These are phyloP conservation scores for Tenthredo distinguenda DNA, from an alignment of 2,888 invertebrate genomes.

Conservation along the genomic window DNA sequence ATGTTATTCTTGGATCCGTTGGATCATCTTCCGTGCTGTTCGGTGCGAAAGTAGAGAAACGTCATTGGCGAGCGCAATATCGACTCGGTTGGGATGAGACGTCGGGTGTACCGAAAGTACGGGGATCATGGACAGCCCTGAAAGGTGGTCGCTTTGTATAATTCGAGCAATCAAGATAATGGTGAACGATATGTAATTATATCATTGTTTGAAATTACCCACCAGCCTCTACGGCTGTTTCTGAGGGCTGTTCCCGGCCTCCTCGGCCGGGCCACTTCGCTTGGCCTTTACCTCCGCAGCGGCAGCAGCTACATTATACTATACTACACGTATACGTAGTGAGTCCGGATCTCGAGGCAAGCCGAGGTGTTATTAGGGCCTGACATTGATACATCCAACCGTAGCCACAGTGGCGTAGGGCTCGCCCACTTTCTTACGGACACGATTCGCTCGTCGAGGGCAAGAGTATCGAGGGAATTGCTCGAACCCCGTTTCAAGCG, in stretches of 20 bases:
- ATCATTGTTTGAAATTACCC: conserved; percentile 75
- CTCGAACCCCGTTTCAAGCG: conserved; percentile 31
- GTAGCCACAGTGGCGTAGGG: conserved; percentile 58
- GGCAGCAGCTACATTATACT: neutral
- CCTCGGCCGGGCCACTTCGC: conserved; percentile 23
- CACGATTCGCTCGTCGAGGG: conserved; percentile 21
- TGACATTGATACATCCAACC: conserved; percentile 74
- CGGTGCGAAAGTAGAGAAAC: neutral
- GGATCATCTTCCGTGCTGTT: neutral
- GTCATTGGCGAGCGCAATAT: neutral
- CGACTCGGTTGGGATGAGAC: neutral
- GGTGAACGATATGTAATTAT: conserved; percentile 73
- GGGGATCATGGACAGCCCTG: conserved; percentile 50
- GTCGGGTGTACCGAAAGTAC: conserved; percentile 11
- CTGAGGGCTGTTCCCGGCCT: conserved; percentile 55
- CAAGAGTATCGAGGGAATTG: conserved; percentile 19
- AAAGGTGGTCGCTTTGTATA: conserved; percentile 63
- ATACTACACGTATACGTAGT: conserved; percentile 19
- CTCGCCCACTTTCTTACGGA: conserved; percentile 37
- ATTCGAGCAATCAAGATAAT: conserved; percentile 74
- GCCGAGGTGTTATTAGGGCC: conserved; percentile 72
- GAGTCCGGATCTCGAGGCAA: conserved; percentile 54
- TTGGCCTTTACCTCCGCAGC: conserved; percentile 27
- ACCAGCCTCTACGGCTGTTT: conserved; percentile 62
- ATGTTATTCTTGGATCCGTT: neutral